Percentiles rank a stretch among this genome's conserved stretches.
Conservation (phyloP, 2,888 invertebrate species). For the Cheilosia vulpina region DNA sequence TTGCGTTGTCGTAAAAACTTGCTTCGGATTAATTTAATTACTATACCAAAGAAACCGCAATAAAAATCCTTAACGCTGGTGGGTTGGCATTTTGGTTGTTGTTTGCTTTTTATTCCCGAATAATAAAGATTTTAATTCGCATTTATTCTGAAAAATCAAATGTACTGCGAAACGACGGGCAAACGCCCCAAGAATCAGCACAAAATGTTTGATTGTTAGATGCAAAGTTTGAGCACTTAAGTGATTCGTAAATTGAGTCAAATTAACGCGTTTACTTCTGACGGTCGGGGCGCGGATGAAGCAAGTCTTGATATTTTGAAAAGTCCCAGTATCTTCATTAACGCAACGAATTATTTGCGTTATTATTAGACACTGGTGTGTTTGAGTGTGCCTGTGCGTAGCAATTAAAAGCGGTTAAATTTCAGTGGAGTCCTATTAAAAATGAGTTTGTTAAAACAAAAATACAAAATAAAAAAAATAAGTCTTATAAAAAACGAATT, state of each 20-base stretch:
- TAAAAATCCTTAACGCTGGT: slow-evolving; percentile 43
- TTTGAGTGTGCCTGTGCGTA: too few species aligned
- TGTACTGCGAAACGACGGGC: slow-evolving; percentile 48
- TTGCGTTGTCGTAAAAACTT: slow-evolving; percentile 47
- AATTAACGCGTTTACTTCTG: slow-evolving; percentile 33
- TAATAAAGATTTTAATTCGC: slow-evolving; percentile 54
- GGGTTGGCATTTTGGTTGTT: slow-evolving; percentile 14
- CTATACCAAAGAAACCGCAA: slow-evolving; percentile 41
- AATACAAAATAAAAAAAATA: too few species aligned
- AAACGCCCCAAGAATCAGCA: slow-evolving; percentile 37
- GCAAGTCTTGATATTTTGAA: background rate
- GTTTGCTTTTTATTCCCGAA: slow-evolving; percentile 5
- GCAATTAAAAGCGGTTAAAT: too few species aligned
- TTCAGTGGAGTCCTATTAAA: too few species aligned
- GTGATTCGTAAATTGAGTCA: slow-evolving; percentile 51
- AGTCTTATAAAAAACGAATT: too few species aligned
- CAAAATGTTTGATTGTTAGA: slow-evolving; percentile 57
- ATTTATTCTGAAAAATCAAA: slow-evolving; percentile 46
- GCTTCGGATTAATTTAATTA: slow-evolving; percentile 64
- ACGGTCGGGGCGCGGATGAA: background rate
- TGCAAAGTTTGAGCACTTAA: slow-evolving; percentile 38
- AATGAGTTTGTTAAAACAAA: too few species aligned
- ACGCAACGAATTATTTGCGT: slow-evolving; percentile 11
- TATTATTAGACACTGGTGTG: slow-evolving; percentile 10
- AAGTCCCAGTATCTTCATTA: background rate